Base-by-base conservation (phyloP, 2,888 invertebrate genomes). In the Ennomos quercinarius region DNA sequence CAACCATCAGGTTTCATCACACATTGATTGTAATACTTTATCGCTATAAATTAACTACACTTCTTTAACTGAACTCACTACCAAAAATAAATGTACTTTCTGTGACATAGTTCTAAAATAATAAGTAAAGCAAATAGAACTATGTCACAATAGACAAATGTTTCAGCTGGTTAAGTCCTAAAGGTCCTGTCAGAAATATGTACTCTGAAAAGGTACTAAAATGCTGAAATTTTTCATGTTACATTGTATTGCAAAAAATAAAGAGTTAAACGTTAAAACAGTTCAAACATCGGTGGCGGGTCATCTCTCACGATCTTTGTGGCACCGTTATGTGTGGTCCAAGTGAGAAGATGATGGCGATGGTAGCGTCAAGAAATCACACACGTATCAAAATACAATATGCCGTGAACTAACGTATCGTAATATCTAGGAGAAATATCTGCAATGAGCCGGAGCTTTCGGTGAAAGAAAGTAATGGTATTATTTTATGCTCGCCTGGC, bases 271-370 rank as follows among this genome's bases (percentile, higher is more conserved):
- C 48, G 38, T 17, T 52, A 46, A 57, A 57, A 57, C 57, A 57
- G 57, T 58, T 58, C 52, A 43, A 58, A 58, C 39, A 57, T 57
- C 48, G 13, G 46, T 44, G 51, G 57, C 36, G 17, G 58, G 58
- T 53, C 52, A 46, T 58, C 52, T 58, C 58, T 52, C 52, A 58
- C 58, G 58, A 58, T 58, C 58, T 58, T 48, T 53, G 58, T 44
- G 43, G 58, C 39, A 42, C 52, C 58, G 58, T 58, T 58, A 53
- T 48, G 35, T 53, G 12, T 58, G 52, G 52, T 39, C n/a, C 58
- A 58, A 58, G 58, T 46, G 1, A 49, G 0, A 37, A 13, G 48
- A 51, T 27, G 44, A 9, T 44, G 11, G 10, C 27, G 27, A 27
- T 4, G 8, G 1, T 47, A 10, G 10, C 37, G 0, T 2, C 13